Evolutionary conservation across 2,888 invertebrate species (phyloP).

Genomic region (Ischnura elegans): DNA sequence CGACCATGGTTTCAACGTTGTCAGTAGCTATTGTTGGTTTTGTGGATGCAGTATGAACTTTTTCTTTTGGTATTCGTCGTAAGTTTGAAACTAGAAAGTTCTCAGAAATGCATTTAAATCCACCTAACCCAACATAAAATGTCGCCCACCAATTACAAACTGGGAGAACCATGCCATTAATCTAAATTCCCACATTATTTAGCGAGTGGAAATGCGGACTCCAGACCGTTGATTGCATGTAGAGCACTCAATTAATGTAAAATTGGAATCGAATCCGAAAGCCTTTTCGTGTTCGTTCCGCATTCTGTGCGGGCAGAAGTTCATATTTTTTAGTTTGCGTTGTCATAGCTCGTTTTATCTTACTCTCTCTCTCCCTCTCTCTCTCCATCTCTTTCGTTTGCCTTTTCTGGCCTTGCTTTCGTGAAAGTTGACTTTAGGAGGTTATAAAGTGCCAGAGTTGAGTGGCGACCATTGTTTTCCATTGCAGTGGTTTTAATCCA

Average conservation of each 20-base stretch:
- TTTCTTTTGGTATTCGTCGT: no score
- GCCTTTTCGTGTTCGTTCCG: background rate
- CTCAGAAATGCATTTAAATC: no score
- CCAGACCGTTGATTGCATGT: background rate
- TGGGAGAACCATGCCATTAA: background rate
- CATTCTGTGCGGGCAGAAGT: background rate
- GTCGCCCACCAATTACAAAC: background rate
- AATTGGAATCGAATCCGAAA: background rate
- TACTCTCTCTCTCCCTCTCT: background rate
- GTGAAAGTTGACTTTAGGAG: background rate
- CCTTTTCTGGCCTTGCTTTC: background rate
- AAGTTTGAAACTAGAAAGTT: no score
- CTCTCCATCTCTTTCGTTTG: background rate
- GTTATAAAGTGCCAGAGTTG: background rate
- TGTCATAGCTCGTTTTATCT: background rate
- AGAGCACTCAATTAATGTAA: background rate
- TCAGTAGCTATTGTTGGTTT: no score
- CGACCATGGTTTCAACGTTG: no score
- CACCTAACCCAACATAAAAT: no score
- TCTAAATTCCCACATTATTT: background rate
- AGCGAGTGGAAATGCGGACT: background rate
- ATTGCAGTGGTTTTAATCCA: background rate
- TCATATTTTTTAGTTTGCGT: background rate
- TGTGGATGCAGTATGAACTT: no score
- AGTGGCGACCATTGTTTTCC: background rate